A percentile compares a stretch with the other conserved stretches of the same genome.
These are phyloP conservation scores for Muscina levida DNA, from an alignment of 2,888 invertebrate genomes.

Conservation along the genomic window DNA sequence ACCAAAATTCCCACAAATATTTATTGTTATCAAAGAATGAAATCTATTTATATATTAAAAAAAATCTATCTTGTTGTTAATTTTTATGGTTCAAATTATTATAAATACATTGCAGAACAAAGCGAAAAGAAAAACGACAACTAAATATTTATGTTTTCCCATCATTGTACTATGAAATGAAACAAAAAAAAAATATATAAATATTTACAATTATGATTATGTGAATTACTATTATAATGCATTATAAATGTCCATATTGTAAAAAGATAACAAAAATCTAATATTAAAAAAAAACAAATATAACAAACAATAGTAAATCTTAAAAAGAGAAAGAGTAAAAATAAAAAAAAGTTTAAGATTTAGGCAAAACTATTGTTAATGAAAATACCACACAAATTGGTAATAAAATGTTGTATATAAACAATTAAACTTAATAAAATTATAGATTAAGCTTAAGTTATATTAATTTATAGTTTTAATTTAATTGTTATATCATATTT, in stretches of 20 bases:
- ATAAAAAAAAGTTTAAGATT: slow-evolving; percentile 9
- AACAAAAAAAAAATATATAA: slow-evolving; percentile 66
- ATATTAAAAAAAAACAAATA: slow-evolving; percentile 11
- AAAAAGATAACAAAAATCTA: slow-evolving; percentile 31
- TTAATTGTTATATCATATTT: slow-evolving; percentile 37
- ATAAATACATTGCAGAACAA: slow-evolving; percentile 69
- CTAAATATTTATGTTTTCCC: slow-evolving; percentile 67
- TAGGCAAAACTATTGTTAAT: slow-evolving; percentile 46
- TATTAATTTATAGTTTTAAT: slow-evolving; percentile 26
- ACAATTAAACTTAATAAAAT: background rate
- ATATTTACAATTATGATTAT: slow-evolving; percentile 64
- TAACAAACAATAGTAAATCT: slow-evolving; percentile 25
- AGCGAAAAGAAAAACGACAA: slow-evolving; percentile 62
- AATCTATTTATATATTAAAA: slow-evolving; percentile 49
- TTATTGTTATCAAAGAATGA: slow-evolving; percentile 59
- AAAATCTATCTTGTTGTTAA: slow-evolving; percentile 67
- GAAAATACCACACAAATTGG: slow-evolving; percentile 46
- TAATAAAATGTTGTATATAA: slow-evolving; percentile 56
- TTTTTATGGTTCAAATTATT: slow-evolving; percentile 66
- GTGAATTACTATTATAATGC: slow-evolving; percentile 51
- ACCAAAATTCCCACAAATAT: slow-evolving; percentile 22
- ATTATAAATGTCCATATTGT: slow-evolving; percentile 64
- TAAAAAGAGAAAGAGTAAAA: slow-evolving; percentile 6
- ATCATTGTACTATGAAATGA: slow-evolving; percentile 50
- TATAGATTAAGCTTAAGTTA: no score